Evolutionary conservation across 2,113 vertebrate species (phyloP), one percentile per base, ranked within the genome.

Genomic region (Paraplagusia blochii): DNA sequence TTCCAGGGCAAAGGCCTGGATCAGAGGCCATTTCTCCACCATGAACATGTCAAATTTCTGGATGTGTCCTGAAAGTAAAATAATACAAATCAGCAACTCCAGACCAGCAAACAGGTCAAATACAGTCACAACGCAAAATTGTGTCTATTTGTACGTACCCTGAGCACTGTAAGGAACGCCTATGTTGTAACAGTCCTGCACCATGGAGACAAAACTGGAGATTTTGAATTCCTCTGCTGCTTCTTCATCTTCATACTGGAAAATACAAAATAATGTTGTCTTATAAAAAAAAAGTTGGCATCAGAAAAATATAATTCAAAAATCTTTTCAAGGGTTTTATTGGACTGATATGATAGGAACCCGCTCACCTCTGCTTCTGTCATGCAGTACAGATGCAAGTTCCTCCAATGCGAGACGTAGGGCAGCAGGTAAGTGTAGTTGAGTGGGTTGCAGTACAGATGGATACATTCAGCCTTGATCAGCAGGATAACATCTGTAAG

Each of bases 41-140:
- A 94, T 92, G 79, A 99, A 98, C 91, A 97, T 94, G 83, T 99
- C 95, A 79, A 98, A 98, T 58, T 90, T 95, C 90, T 97, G 96
- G 43, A 94, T 74, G 66, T 97, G 93, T 72, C 93, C 96, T 99
- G 83, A 29, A 77, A 85, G 56, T 3, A 66, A 57, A 85, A 58
- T 3, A 66, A 57, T 15, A 60, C 0, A 0, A 63, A 12, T n/a
- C n/a, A 49, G 11, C 1, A 45, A 15, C 35, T 29, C 16, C 33
- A 35, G 53, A 13, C 29, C 12, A 0, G 45, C 33, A 16, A 3
- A 44, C 8, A 8, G 2, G 22, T 29, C 22, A 29, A 6, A 29
- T 29, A 29, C 22, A 29, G 6, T 29, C 22, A 29, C 38, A 40
- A 40, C 4, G 5, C 38, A 13, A 7, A n/a, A 12, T 35, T n/a